phyloP scores from a whole-genome alignment of 2,888 invertebrate genomes.

The Siphonodentalium dalli region DNA sequence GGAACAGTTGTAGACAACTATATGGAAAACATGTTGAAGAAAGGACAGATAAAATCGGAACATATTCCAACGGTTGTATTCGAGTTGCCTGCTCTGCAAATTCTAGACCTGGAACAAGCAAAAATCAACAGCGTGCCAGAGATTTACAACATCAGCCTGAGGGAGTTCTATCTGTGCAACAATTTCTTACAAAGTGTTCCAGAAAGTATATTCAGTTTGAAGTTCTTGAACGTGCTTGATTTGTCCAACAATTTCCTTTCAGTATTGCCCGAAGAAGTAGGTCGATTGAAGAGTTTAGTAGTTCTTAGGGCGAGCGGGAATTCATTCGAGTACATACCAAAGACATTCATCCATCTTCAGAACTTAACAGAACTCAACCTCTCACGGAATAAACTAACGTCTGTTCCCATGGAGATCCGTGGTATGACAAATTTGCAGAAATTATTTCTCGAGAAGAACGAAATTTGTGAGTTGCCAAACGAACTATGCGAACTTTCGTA shows the following conservation, averaged over 20 bases:
- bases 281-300: constrained; percentile 44
- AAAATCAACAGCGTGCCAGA: constrained; percentile 63
- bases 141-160: constrained; percentile 44
- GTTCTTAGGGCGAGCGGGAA: constrained; percentile 49
- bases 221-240: constrained; percentile 48
- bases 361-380: constrained; percentile 54
- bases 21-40: constrained; percentile 59
- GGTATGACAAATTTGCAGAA: constrained; percentile 48
- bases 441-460: constrained; percentile 51
- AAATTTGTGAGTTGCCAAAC: constrained; percentile 50
- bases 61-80: constrained; percentile 64
- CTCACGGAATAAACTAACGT: constrained; percentile 49
- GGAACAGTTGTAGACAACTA: constrained; percentile 59
- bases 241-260: constrained; percentile 56
- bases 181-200: constrained; percentile 59
- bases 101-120: constrained; percentile 59
- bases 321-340: constrained; percentile 48
- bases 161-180: constrained; percentile 53
- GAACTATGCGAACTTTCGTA: constrained; percentile 54
- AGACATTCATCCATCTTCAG: constrained; percentile 45
- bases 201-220: constrained; percentile 45
- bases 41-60: constrained; percentile 63
- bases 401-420: constrained; percentile 51
- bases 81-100: constrained; percentile 58
- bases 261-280: constrained; percentile 54